Evolutionary conservation across 2,797 vertebrate genomes (phyloP).

Genomic region (Onychomys leucogaster): DNA sequence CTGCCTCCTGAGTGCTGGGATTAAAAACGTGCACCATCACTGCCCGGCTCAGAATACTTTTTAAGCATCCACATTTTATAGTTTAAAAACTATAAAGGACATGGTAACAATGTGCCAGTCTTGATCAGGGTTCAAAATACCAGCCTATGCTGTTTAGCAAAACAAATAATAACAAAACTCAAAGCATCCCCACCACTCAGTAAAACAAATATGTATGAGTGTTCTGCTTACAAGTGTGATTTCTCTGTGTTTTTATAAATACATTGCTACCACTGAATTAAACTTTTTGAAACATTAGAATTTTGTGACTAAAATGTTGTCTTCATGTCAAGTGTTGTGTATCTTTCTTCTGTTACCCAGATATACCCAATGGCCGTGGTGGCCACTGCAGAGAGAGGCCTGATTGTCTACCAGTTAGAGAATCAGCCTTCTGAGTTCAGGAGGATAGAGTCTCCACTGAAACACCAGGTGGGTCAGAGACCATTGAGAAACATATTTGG

Average conservation of each 20-base stretch:
- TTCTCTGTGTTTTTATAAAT: background rate
- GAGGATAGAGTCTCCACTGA: slow-evolving; percentile 98
- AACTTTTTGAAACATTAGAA: background rate
- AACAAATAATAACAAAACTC: background rate
- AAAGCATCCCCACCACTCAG: background rate
- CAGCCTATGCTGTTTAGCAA: background rate
- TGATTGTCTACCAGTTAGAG: slow-evolving; percentile 98
- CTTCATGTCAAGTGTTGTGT: background rate
- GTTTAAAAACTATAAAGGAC: background rate
- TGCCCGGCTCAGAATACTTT: background rate
- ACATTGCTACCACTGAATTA: background rate
- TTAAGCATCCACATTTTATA: background rate
- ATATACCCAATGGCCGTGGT: slow-evolving; percentile 99
- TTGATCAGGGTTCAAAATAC: background rate
- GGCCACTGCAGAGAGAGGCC: slow-evolving; percentile 97
- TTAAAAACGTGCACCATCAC: too few relatives aligned
- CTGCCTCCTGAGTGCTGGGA: too few relatives aligned
- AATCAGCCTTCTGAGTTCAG: slow-evolving; percentile 98
- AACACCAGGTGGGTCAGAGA: slow-evolving; percentile 93
- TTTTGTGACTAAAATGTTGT: background rate
- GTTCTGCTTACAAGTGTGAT: background rate
- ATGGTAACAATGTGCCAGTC: background rate
- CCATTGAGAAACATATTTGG: rapidly evolving
- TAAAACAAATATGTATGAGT: background rate
- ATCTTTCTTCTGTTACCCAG: slow-evolving; percentile 81